These are phyloP conservation scores for Nanorana parkeri DNA, from an alignment of 2,113 vertebrate species.

Conservation along the genomic window DNA sequence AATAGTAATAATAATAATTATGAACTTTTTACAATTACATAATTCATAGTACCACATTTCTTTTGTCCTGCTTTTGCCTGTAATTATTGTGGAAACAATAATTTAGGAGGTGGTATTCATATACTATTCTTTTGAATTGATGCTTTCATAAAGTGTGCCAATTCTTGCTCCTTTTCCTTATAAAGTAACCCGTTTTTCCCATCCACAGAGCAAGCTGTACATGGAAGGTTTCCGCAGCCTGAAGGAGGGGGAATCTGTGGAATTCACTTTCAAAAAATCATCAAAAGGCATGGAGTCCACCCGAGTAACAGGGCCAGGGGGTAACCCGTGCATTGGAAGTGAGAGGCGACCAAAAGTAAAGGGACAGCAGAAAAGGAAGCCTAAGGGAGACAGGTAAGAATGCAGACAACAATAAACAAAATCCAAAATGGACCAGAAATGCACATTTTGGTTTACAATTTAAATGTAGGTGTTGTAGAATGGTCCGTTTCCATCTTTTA, in stretches of 20 bases:
- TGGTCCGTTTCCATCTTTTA: no score
- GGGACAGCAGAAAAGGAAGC: slow-evolving; percentile 89
- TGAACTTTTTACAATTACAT: no score
- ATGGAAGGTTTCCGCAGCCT: slow-evolving; percentile 98
- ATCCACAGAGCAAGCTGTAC: slow-evolving; percentile 91
- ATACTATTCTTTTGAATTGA: no score
- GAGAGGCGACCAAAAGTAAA: slow-evolving; percentile 93
- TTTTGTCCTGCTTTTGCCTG: no score
- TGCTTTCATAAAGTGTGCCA: no score
- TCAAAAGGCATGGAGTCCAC: slow-evolving; percentile 94
- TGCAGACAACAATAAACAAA: not conserved
- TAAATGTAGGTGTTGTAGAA: no score
- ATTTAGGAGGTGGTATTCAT: no score
- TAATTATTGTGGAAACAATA: no score
- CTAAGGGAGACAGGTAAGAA: slow-evolving; percentile 91
- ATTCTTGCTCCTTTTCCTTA: not conserved
- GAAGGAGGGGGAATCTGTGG: slow-evolving; percentile 93
- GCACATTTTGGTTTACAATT: no score
- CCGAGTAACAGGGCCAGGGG: slow-evolving; percentile 88
- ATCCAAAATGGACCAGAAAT: no score
- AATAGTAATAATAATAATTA: no score
- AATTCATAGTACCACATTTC: no score
- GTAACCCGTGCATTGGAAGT: slow-evolving; percentile 90
- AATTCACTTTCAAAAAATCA: slow-evolving; percentile 97
- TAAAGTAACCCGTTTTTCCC: not conserved